Conservation (phyloP, 2,113 vertebrate species). For the Takifugu flavidus region DNA sequence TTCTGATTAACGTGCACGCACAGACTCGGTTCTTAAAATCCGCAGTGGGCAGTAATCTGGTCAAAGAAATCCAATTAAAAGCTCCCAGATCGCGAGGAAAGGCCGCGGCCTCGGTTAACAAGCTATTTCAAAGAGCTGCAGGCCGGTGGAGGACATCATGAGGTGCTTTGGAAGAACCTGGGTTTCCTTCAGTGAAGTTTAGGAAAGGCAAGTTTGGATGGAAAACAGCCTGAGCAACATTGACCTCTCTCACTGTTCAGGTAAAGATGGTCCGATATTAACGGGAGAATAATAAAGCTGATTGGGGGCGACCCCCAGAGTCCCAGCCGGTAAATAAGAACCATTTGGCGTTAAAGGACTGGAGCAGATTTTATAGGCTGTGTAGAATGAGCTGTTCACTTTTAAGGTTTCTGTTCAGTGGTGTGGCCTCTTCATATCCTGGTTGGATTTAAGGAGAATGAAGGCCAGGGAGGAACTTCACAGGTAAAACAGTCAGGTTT, state of each 20-base stretch:
- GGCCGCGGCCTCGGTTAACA: slow-evolving; percentile 41
- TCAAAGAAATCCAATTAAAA: slow-evolving; percentile 64
- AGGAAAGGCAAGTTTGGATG: too few species aligned
- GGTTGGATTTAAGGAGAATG: slow-evolving; percentile 23
- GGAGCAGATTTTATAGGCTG: slow-evolving; percentile 51
- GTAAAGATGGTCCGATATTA: background rate
- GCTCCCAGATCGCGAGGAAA: slow-evolving; percentile 51
- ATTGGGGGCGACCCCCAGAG: slow-evolving; percentile 54
- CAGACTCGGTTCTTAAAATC: slow-evolving; percentile 20
- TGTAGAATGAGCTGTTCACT: slow-evolving; percentile 47
- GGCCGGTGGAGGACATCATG: slow-evolving; percentile 21
- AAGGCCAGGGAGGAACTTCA: background rate
- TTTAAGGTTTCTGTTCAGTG: slow-evolving; percentile 30
- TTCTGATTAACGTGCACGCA: slow-evolving; percentile 27
- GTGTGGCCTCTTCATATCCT: slow-evolving; percentile 29
- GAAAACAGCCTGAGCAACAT: background rate
- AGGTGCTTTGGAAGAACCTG: slow-evolving; percentile 4
- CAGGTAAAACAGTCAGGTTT: slow-evolving; percentile 29
- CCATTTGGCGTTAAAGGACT: slow-evolving; percentile 33
- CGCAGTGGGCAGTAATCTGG: slow-evolving; percentile 36
- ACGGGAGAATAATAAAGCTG: slow-evolving; percentile 23
- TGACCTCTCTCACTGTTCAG: background rate
- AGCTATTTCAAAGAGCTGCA: slow-evolving; percentile 32
- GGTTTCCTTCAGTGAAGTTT: slow-evolving; percentile 7
- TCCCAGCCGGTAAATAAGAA: slow-evolving; percentile 36